Base-by-base conservation (phyloP, 53 echinoderm and acorn worm genomes). In the Arbacia lixula region DNA sequence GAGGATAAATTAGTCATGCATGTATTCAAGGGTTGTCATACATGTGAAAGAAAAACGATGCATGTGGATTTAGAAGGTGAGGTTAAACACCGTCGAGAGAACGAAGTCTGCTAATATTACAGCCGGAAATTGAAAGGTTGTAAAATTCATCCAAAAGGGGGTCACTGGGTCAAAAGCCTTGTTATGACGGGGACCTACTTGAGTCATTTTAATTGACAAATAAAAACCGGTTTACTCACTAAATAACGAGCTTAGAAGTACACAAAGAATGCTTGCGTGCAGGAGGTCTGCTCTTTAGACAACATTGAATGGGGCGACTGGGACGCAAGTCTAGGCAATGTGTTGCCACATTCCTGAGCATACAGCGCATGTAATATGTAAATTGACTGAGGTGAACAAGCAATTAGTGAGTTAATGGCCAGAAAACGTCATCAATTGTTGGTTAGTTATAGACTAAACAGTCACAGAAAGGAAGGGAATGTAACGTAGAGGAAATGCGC, bases 141-240 rank as follows among this genome's bases (percentile, higher is more conserved):
- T 77, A 60, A 39, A 74, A 53, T 32, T 37, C 12, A 31, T 12
- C 25, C 25, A 63, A 81, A 61, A 81, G 42, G 58, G 27, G 77
- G 62, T 81, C 51, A 81, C 21, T 31, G 43, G 82, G 82, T 81
- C 62, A 49, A 29, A 41, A 5, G 22, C 10, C 62, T 64, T 81
- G 82, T 81, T 81, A n/a, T 81, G 82, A 81, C 82, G 41, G 28
- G 46, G 19, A 43, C 82, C 11, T 58, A 49, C 3, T 25, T 81
- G 82, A 81, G 42, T 81, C 82, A 81, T 30, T 60, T 81, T 81
- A 81, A 81, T 81, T 42, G 82, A 49, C 82, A 81, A 81, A 81
- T 81, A 81, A 81, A 43, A 61, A 63, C 50, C 16, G 58, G 82
- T 81, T 81, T 64, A 46, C 82, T 81, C 30, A 5, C 61, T 64